Evolutionary conservation across 2,797 vertebrate species (phyloP), one percentile per base, ranked within the genome.

Genomic region (Chelonia mydas): DNA sequence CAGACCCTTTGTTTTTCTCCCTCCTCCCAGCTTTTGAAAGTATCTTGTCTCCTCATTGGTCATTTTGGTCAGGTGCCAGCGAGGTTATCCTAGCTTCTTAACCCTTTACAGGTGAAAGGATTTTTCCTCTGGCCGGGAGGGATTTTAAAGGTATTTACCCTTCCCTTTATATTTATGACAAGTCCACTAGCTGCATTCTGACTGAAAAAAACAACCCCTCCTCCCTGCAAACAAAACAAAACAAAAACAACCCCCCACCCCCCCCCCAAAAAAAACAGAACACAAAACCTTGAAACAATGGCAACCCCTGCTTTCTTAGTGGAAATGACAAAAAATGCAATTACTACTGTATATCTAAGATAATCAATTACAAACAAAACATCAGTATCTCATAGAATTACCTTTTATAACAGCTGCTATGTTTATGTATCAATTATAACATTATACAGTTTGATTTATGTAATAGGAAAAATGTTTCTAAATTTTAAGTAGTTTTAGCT

Each of bases 291-390:
- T 87, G 84, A 94, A 81, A 88, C 68, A 57, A 83, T 86, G 74
- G 25, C 45, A 96, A 88, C 77, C 51, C 57, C 88, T 91, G 41
- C 16, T 96, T 94, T 94, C 82, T 50, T 77, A 27, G 13, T 49
- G 47, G 31, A 74, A 47, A 77, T 74, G 86, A 88, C 88, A 88
- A 95, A 50, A 91, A 95, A 85, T 49, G 57, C 89, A 92, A 92
- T 91, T 93, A 89, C 61, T 96, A n/a, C 6, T 10, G 0, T 77
- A 76, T 57, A 83, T 87, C 89, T 77, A 89, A 13, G 50, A 82
- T 55, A 94, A 65, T 81, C 83, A 94, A 86, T 91, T 96, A 94
- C 81, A 96, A 96, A 88, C 89, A 96, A 86, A 94, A 84, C 77
- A 31, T 82, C 84, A 79, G 28, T 50, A 88, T 77, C 65, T 91